Conservation (phyloP, 2,113 vertebrate species). For the Agapornis roseicollis region DNA sequence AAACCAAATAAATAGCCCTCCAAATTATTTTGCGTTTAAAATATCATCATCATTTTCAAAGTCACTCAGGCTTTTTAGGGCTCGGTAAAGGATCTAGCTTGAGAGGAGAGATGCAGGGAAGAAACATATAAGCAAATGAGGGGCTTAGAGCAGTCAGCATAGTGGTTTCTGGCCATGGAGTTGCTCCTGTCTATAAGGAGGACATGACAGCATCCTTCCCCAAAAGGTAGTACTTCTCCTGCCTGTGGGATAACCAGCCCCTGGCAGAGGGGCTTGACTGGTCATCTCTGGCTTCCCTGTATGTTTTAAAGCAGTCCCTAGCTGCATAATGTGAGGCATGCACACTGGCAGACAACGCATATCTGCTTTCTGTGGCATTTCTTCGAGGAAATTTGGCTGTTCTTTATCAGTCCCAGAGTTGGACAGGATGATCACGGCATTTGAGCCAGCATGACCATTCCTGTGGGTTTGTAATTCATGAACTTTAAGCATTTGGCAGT, state of each 20-base stretch:
- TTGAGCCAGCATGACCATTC: not conserved
- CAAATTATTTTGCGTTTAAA: not conserved
- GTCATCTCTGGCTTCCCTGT: not conserved
- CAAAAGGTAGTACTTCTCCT: not conserved
- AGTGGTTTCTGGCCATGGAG: fast-evolving
- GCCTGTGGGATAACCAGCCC: fast-evolving
- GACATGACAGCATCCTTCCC: not conserved
- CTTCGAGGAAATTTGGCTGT: not conserved
- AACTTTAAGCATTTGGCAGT: not conserved
- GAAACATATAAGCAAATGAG: not conserved
- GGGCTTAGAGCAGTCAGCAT: not conserved
- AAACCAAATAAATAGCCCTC: not conserved
- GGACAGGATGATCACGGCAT: not conserved
- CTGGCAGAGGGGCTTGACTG: not conserved
- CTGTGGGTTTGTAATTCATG: not conserved
- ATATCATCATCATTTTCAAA: not conserved
- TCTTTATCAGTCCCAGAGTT: not conserved
- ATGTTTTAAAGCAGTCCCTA: not conserved
- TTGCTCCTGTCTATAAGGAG: not conserved
- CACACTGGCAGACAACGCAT: not conserved
- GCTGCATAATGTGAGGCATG: not conserved
- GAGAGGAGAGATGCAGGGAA: not conserved
- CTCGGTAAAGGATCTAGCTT: not conserved
- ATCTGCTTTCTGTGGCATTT: not conserved
- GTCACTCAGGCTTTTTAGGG: not conserved